Conservation (phyloP, 2,113 vertebrate genomes). For the Acinonyx jubatus region DNA sequence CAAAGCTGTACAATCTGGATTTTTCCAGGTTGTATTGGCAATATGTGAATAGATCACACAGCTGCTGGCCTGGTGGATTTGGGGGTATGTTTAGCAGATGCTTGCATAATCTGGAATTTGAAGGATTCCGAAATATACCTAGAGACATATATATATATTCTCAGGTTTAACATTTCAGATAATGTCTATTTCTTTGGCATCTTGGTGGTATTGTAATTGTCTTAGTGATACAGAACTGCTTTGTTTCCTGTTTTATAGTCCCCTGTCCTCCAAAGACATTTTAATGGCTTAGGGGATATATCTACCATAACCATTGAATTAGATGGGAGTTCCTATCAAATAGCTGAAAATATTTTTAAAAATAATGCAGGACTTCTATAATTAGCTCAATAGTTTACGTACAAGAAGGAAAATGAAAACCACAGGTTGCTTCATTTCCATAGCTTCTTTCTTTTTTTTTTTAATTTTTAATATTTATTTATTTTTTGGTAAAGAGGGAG, state of each 20-base stretch:
- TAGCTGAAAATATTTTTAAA: background rate
- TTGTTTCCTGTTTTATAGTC: background rate
- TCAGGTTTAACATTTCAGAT: background rate
- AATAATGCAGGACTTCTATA: background rate
- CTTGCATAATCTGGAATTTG: constrained; percentile 47
- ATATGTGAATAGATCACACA: constrained; percentile 68
- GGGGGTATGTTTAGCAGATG: constrained; percentile 54
- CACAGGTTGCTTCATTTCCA: background rate
- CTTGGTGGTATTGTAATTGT: background rate
- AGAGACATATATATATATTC: background rate
- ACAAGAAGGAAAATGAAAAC: background rate
- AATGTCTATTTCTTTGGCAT: background rate
- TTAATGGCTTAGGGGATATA: background rate
- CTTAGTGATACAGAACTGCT: background rate
- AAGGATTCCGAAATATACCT: constrained; percentile 30
- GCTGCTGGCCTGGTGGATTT: constrained; percentile 64
- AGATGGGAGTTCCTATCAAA: background rate
- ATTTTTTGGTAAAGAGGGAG: too few species aligned
- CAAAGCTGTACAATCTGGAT: constrained; percentile 71
- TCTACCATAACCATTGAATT: background rate
- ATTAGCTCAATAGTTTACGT: background rate
- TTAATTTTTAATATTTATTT: too few species aligned
- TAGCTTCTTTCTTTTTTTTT: background rate
- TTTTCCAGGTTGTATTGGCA: constrained; percentile 74
- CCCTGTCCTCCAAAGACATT: background rate